Conservation (phyloP, 2,888 invertebrate species). For the Plagodis dolabraria region DNA sequence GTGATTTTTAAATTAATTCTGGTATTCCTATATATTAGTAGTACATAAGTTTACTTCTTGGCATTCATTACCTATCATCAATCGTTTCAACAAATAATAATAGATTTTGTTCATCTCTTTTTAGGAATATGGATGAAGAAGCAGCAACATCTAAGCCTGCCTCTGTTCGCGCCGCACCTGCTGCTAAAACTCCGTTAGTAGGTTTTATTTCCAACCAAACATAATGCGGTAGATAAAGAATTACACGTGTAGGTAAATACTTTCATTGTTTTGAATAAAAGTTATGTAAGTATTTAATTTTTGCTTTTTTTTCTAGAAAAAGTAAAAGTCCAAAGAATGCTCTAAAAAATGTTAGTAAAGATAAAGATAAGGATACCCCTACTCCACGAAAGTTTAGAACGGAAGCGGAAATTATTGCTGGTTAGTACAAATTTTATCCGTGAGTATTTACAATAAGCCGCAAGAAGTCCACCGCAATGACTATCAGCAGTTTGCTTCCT, state of each 20-base stretch:
- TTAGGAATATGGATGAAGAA: conserved; percentile 60
- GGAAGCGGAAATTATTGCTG: conserved; percentile 71
- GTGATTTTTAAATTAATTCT: too few relatives aligned
- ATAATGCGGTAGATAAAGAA: too few relatives aligned
- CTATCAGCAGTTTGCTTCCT: too few relatives aligned
- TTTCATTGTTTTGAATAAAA: not conserved
- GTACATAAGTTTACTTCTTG: too few relatives aligned
- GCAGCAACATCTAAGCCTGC: conserved; percentile 47
- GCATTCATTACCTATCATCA: too few relatives aligned
- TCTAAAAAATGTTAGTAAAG: conserved; percentile 32
- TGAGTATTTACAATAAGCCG: too few relatives aligned
- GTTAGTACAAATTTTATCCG: conserved; percentile 41
- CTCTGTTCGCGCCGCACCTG: conserved; percentile 14
- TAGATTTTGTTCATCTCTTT: conserved; percentile 23
- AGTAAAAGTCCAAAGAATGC: conserved; percentile 54
- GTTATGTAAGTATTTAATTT: not conserved
- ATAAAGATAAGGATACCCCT: conserved; percentile 40
- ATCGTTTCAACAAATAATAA: not conserved
- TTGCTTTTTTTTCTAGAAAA: conserved; percentile 49
- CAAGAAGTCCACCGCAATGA: too few relatives aligned
- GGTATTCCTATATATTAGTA: too few relatives aligned
- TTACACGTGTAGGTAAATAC: not conserved
- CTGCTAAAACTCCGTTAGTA: conserved; percentile 7
- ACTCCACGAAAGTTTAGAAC: conserved; percentile 54
- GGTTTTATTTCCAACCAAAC: not conserved